A percentile compares a stretch with the other conserved stretches of the same genome.
Conservation (phyloP, 37 sponge, comb jelly and placozoan species). For the Cladorhizidae sp. region DNA sequence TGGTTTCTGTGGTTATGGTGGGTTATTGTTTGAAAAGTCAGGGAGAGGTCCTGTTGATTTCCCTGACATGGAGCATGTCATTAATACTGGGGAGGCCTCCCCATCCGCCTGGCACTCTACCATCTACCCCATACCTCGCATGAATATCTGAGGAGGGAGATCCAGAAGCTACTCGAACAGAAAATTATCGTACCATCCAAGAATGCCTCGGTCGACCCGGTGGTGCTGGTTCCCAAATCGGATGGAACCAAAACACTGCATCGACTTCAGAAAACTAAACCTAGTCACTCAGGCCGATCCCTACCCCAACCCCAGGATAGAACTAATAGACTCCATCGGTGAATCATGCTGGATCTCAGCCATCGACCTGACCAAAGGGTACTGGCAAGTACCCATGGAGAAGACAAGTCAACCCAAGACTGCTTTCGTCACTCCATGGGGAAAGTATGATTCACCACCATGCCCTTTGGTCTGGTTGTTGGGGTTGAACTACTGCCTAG, state of each 20-base stretch:
- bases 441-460: background rate
- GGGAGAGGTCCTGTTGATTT: background rate
- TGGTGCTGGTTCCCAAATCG: too few relatives aligned
- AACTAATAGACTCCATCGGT: background rate
- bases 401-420: background rate
- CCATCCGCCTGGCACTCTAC: background rate
- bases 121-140: background rate
- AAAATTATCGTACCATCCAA: background rate
- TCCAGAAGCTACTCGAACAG: background rate
- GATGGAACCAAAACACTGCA: background rate
- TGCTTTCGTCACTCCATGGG: background rate
- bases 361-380: background rate
- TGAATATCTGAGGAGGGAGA: background rate
- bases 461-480: conserved; percentile 18
- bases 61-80: too few relatives aligned
- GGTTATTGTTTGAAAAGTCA: too few relatives aligned
- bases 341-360: background rate
- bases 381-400: background rate
- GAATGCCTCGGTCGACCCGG: background rate
- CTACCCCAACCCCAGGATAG: background rate
- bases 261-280: background rate
- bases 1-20: too few relatives aligned
- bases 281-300: background rate
- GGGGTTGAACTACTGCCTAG: too few relatives aligned
- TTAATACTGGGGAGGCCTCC: too few relatives aligned